A percentile compares a stretch with the other conserved stretches of the same genome.
Conservation (phyloP, 2,888 invertebrate genomes). For the Sisyra nigra region DNA sequence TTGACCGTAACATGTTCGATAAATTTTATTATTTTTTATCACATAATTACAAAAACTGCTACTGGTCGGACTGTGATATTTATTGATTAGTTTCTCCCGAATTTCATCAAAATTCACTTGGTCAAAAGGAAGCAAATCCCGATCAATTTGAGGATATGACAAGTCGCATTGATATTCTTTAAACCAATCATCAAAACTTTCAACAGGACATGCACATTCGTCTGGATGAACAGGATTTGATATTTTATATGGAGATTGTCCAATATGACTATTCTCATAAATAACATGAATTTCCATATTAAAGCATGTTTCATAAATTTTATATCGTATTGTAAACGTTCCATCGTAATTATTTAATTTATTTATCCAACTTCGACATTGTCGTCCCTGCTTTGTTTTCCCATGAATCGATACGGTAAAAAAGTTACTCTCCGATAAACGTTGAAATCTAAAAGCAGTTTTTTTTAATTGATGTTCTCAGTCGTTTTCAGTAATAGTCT, state of each 20-base stretch:
- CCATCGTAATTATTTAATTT: constrained; percentile 72
- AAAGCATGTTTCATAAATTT: constrained; percentile 56
- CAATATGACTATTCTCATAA: constrained; percentile 43
- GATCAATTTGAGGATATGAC: constrained; percentile 49
- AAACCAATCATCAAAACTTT: constrained; percentile 46
- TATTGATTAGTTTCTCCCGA: constrained; percentile 43
- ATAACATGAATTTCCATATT: constrained; percentile 52
- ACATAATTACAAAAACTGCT: constrained; percentile 84
- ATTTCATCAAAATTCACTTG: constrained; percentile 52
- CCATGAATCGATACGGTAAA: no score
- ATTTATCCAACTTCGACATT: constrained; percentile 59
- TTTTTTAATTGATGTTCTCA: no score
- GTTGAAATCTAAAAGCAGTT: no score
- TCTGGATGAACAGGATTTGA: constrained; percentile 59
- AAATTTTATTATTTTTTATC: constrained; percentile 65
- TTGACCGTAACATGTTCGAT: constrained; percentile 82
- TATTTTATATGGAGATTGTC: constrained; percentile 44
- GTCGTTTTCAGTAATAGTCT: no score
- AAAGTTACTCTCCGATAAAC: no score
- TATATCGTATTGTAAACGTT: constrained; percentile 67
- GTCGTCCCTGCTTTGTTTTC: constrained; percentile 21
- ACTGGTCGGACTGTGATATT: constrained; percentile 62
- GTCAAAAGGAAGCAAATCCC: constrained; percentile 52
- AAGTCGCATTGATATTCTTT: constrained; percentile 44
- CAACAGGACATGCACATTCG: constrained; percentile 66